A percentile compares a stretch with the other conserved stretches of the same genome.
Conservation (phyloP, 1,140 invertebrate species). For the Platyscapa corneri region DNA sequence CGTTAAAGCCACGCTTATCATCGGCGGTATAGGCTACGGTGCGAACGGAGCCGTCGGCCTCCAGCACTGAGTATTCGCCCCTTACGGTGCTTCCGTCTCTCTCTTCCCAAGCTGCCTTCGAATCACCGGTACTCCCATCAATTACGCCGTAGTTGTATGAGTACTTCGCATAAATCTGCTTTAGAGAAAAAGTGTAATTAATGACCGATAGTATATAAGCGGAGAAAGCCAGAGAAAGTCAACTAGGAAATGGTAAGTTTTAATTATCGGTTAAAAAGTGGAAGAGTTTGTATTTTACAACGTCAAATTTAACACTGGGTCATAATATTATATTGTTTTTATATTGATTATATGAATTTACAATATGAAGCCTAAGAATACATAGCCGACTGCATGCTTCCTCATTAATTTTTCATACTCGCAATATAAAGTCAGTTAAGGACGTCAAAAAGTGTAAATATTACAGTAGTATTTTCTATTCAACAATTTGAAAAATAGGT, state of each 20-base stretch:
- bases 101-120: conserved; percentile 74
- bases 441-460: too few species aligned
- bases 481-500: background rate
- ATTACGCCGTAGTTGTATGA: conserved; percentile 77
- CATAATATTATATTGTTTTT: background rate
- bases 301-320: background rate
- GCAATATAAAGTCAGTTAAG: background rate
- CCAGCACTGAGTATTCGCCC: conserved; percentile 77
- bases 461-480: background rate
- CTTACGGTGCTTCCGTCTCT: conserved; percentile 78
- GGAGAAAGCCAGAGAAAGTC: conserved; percentile 36
- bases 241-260: background rate
- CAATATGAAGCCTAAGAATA: background rate
- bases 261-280: background rate
- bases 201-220: background rate
- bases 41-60: conserved; percentile 77
- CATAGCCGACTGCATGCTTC: background rate
- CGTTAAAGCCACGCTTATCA: conserved; percentile 79
- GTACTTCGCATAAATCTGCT: conserved; percentile 74
- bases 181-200: background rate
- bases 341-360: background rate
- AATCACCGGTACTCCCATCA: conserved; percentile 76
- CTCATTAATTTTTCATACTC: background rate
- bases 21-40: conserved; percentile 83
- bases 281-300: background rate